Percentiles rank a stretch among this genome's conserved stretches.
Conservation (phyloP, 2,888 invertebrate genomes). For the Lasioglossum calceatum region DNA sequence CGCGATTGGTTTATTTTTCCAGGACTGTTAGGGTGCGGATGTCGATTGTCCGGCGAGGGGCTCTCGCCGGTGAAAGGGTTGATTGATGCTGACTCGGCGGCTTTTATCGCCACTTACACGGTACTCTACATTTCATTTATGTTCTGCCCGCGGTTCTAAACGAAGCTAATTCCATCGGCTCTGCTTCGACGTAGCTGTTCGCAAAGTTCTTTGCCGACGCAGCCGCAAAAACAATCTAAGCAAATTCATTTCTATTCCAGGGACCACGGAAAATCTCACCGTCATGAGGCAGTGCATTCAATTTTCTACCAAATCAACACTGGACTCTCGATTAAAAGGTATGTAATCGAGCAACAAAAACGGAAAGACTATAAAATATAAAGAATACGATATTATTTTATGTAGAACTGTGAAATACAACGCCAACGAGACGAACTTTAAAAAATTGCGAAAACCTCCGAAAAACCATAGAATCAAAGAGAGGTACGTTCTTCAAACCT, state of each 20-base stretch:
- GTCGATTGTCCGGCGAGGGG: conserved; percentile 31
- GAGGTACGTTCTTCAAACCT: not conserved
- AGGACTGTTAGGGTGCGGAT: conserved; percentile 31
- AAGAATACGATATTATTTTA: not conserved
- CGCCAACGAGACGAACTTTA: not conserved
- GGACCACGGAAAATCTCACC: not conserved
- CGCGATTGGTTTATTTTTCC: conserved; percentile 40
- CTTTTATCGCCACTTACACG: conserved; percentile 52
- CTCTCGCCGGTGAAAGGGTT: conserved; percentile 45
- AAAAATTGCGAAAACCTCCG: not conserved
- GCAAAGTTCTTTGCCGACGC: not conserved
- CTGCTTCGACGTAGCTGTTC: not conserved
- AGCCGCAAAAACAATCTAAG: not conserved
- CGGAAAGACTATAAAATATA: not conserved
- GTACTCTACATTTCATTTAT: conserved; percentile 46
- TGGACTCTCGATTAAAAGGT: not conserved
- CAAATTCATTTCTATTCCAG: conserved; percentile 29
- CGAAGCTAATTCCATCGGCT: conserved; percentile 2
- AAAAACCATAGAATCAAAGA: not conserved
- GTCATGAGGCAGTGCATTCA: not conserved
- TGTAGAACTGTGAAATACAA: not conserved
- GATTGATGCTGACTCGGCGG: conserved; percentile 51
- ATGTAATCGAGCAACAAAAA: not conserved
- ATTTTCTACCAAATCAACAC: not conserved
- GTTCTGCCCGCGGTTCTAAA: conserved; percentile 16